Conservation (phyloP, 2,797 vertebrate genomes). For the Emydoidea blandingii region DNA sequence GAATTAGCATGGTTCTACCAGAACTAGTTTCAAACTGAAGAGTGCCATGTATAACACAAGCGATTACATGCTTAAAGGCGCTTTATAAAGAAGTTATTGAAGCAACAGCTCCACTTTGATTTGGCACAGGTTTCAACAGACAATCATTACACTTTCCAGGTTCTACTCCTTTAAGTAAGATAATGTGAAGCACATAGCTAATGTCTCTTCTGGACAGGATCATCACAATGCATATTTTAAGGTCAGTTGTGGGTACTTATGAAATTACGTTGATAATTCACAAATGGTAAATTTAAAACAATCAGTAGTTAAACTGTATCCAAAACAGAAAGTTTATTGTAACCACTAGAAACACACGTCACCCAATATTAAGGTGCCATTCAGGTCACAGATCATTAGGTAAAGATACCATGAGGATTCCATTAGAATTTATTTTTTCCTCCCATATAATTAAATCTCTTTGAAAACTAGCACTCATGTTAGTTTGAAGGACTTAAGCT, state of each 20-base stretch:
- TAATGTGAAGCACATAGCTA: neutral
- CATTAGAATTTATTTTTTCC: neutral
- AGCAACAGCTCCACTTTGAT: neutral
- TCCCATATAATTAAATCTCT: too few relatives aligned
- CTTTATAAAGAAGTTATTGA: neutral
- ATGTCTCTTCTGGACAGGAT: neutral
- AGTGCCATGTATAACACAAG: neutral
- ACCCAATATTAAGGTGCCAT: neutral
- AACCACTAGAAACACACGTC: neutral
- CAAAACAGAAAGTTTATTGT: neutral
- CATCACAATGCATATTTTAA: neutral
- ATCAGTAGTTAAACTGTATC: neutral
- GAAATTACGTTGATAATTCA: neutral
- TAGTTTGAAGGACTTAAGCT: too few relatives aligned
- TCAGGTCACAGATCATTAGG: neutral
- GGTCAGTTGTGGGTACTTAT: neutral
- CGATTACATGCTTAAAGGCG: too few relatives aligned
- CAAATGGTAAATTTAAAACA: neutral
- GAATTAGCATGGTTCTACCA: neutral
- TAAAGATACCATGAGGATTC: neutral
- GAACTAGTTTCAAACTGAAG: neutral
- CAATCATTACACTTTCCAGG: neutral
- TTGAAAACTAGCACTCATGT: too few relatives aligned
- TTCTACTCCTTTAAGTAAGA: neutral
- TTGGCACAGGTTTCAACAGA: neutral